Evolutionary conservation across 2,113 vertebrate species (phyloP), one percentile per base, ranked within the genome.

Genomic region (Hyaena hyaena): DNA sequence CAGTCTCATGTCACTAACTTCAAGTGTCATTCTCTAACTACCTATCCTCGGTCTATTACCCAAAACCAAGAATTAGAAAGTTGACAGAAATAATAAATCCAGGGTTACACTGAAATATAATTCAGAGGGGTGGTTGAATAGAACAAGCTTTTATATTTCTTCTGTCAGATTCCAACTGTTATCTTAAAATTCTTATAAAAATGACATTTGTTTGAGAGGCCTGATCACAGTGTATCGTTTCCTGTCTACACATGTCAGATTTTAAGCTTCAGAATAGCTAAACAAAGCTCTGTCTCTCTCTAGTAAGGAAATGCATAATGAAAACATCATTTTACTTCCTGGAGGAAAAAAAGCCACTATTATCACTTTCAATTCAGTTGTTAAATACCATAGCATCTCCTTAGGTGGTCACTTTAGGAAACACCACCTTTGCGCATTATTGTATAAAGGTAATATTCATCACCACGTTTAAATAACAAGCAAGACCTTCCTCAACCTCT

Each of bases 1-100:
- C 87, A 89, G 82, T 96, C 53, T 97, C 97, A 97, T 69, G 95
- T 96, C 98, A 98, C 68, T 97, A 96, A 86, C 84, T 95, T 81
- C 65, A 79, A 93, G 85, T 80, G 82, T 90, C 98, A 94, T 92
- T 93, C 55, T 95, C 90, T 98, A 98, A 97, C 92, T 96, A 96
- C 82, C 96, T 95, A 61, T 73, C 95, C 35, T 96, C 68, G 58
- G 96, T 97, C 53, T 98, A 98, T 93, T 97, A 97, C 14, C 96
- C 97, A 74, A 98, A 98, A 96, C 92, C 89, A 96, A 92, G 86
- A 97, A 94, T 95, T 90, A 97, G 35, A 73, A 90, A 71, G 84
- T 63, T 2, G 76, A 93, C 48, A 76, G 80, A 84, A 82, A 83
- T 97, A 92, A 97, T 91, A 96, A 96, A 97, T 84, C 58, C 45